A percentile compares a stretch with the other conserved stretches of the same genome.
These are phyloP conservation scores for Calliopum simillimum DNA, from an alignment of 2,888 invertebrate genomes.

Conservation along the genomic window DNA sequence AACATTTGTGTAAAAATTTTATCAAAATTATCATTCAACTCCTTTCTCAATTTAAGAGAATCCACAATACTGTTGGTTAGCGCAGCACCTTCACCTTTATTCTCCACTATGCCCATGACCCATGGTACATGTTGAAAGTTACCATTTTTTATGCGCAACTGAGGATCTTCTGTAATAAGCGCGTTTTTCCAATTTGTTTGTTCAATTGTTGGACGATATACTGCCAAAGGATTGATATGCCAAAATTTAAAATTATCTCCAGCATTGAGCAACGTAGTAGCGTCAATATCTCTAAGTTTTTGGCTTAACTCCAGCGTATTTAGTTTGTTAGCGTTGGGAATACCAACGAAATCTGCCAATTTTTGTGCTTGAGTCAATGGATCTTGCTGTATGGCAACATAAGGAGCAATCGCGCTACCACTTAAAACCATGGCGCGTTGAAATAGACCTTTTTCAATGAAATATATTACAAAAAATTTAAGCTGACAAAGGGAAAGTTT, in stretches of 20 bases:
- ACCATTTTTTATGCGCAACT: conserved; percentile 57
- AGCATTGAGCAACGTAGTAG: conserved; percentile 58
- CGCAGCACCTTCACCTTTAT: conserved; percentile 68
- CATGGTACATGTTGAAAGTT: conserved; percentile 67
- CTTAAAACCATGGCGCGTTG: conserved; percentile 67
- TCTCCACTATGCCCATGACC: conserved; percentile 64
- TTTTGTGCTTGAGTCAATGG: conserved; percentile 56
- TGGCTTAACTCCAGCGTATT: conserved; percentile 57
- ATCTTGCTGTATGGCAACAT: conserved; percentile 40
- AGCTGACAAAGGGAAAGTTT: conserved; percentile 40
- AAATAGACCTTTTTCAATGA: conserved; percentile 59
- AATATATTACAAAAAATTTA: background rate
- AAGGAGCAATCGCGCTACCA: conserved; percentile 63
- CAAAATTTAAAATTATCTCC: conserved; percentile 66
- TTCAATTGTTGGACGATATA: conserved; percentile 66
- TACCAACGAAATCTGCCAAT: conserved; percentile 62
- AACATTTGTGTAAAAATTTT: conserved; percentile 47
- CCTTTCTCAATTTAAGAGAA: conserved; percentile 42
- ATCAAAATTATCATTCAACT: conserved; percentile 56
- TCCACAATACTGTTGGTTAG: conserved; percentile 53
- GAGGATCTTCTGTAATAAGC: conserved; percentile 67
- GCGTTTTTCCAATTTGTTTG: conserved; percentile 56
- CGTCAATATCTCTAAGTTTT: conserved; percentile 64
- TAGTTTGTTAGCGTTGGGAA: conserved; percentile 50
- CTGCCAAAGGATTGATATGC: conserved; percentile 64